Evolutionary conservation across 2,888 invertebrate species (phyloP), one percentile per base, ranked within the genome.

Genomic region (Polyommatus iphigenia): DNA sequence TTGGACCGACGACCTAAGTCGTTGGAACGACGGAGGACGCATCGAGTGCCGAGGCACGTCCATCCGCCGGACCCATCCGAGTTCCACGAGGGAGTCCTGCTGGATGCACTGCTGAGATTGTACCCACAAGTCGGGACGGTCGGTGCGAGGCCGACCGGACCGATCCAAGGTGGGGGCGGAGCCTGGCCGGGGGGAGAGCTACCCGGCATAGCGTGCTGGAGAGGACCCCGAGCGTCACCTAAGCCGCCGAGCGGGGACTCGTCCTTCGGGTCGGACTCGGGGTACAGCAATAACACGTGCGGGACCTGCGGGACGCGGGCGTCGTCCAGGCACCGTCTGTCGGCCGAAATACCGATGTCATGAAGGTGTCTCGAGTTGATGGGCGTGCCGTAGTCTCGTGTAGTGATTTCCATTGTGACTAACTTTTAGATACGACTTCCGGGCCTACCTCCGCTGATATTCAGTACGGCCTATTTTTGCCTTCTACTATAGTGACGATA

Each of bases 251-350:
- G 96, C 80, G 96, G 96, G 82, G 96, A 97, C 85, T 97, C 97
- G 6, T 97, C 97, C 5, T 96, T 97, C 82, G 97, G 97, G 50
- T 97, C 97, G 10, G 97, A 97, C 90, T 97, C 97, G 73, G 97
- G 97, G 13, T 97, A 97, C 90, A 97, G 97, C 88, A 97, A 97
- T 89, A 96, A 96, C 85, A 97, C 96, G 5, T 96, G 96, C 81
- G 96, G 96, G 1, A 97, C 96, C 0, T 85, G 85, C 71, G 96
- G 96, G 15, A 95, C 96, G 1, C 90, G 95, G 77, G 95, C 95
- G 4, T 95, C 95, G 3, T 95, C 94, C 15, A 88, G 93, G 80
- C 94, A 94, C 85, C 89, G 94, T 67, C 82, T 94, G 80, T 94
- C 94, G 80, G 93, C 94, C 1, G 94, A 94, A 87, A 93, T 94